Conservation (phyloP, 2,888 invertebrate species). For the Eupithecia pulchellata region DNA sequence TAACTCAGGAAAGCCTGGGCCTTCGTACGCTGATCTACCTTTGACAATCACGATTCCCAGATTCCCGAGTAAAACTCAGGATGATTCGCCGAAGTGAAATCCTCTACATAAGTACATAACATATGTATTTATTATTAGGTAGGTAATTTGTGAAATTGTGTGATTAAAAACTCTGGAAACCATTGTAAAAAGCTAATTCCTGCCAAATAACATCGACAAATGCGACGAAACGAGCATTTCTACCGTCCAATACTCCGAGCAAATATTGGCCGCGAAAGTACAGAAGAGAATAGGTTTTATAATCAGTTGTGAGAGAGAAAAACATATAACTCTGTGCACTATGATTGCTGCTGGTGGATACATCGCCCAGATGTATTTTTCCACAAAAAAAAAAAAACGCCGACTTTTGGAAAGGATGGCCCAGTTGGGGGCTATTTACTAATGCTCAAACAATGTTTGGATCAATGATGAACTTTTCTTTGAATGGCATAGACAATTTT, state of each 20-base stretch:
- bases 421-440: slow-evolving; percentile 58
- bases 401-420: slow-evolving; percentile 64
- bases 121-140: background rate
- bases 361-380: slow-evolving; percentile 76
- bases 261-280: slow-evolving; percentile 63
- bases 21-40: background rate
- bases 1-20: background rate
- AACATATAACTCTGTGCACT: slow-evolving; percentile 65
- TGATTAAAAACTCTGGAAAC: background rate
- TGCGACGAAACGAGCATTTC: slow-evolving; percentile 69
- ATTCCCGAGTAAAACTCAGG: background rate
- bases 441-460: slow-evolving; percentile 52
- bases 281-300: slow-evolving; percentile 65
- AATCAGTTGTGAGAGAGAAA: slow-evolving; percentile 65
- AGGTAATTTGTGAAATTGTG: background rate
- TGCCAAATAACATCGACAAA: slow-evolving; percentile 60
- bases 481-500: slow-evolving; percentile 50
- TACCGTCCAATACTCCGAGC: slow-evolving; percentile 62
- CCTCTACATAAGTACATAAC: slow-evolving; percentile 24
- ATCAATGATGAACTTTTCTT: slow-evolving; percentile 50
- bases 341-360: slow-evolving; percentile 64
- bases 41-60: background rate
- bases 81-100: background rate
- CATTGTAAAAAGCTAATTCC: slow-evolving; percentile 44
- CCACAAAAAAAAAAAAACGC: slow-evolving; percentile 65